These are phyloP conservation scores for Telmatherina bonti DNA, from an alignment of 2,797 vertebrate species.

Conservation along the genomic window DNA sequence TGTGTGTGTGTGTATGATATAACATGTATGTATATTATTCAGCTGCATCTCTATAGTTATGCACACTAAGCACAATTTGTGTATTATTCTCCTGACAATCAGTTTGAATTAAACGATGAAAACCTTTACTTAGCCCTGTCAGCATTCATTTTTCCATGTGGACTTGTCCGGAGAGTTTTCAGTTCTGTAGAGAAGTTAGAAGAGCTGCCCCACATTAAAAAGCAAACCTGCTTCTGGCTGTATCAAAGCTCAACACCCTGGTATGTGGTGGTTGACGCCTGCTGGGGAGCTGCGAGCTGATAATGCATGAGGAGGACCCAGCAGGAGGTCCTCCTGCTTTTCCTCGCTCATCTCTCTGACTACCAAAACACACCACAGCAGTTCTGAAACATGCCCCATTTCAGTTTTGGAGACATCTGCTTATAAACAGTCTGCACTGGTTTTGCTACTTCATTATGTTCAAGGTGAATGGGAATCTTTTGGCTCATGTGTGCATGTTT, in stretches of 20 bases:
- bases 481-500: background rate
- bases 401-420: conserved; percentile 29
- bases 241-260: conserved; percentile 49
- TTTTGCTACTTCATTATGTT: background rate
- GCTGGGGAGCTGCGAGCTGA: conserved; percentile 71
- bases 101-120: conserved; percentile 79
- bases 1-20: no score
- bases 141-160: conserved; percentile 18
- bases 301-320: conserved; percentile 62
- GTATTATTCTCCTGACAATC: conserved; percentile 81
- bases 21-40: no score
- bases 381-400: conserved; percentile 18
- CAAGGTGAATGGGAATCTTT: background rate
- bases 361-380: conserved; percentile 43
- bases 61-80: conserved; percentile 72
- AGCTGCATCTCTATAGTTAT: conserved; percentile 81
- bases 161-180: conserved; percentile 15
- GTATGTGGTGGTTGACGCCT: conserved; percentile 56
- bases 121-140: conserved; percentile 57
- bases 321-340: conserved; percentile 74
- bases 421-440: conserved; percentile 3
- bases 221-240: conserved; percentile 40
- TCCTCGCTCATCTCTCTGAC: conserved; percentile 43
- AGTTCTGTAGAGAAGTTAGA: conserved; percentile 11
- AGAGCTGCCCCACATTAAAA: conserved; percentile 52